phyloP scores from a whole-genome alignment of 2,113 vertebrate species.

The Petromus typicus region DNA sequence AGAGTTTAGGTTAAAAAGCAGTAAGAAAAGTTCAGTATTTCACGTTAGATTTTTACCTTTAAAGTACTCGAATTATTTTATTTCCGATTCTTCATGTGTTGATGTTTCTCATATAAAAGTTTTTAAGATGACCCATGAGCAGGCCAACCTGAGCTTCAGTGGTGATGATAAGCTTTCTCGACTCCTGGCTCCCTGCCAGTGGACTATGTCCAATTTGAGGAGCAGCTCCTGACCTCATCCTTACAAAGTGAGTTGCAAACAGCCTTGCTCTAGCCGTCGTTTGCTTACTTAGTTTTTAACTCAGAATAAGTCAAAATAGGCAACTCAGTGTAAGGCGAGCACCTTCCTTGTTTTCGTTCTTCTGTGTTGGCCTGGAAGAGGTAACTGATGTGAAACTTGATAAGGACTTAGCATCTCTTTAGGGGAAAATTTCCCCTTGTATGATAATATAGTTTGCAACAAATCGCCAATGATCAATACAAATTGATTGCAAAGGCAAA shows the following conservation, averaged over 20 bases:
- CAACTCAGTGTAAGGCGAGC: neutral
- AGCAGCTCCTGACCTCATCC: neutral
- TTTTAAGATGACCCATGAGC: neutral
- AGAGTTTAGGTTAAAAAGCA: neutral
- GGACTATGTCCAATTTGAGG: neutral
- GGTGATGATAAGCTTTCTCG: neutral
- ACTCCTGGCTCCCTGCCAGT: neutral
- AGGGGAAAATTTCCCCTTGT: neutral
- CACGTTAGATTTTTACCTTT: neutral
- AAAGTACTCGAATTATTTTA: neutral
- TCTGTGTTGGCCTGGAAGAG: slow-evolving; percentile 11
- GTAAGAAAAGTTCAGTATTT: slow-evolving; percentile 12
- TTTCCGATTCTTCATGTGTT: neutral
- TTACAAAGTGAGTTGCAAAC: neutral
- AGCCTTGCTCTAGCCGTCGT: neutral
- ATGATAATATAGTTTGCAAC: neutral
- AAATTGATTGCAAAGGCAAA: neutral
- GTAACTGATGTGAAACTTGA: neutral
- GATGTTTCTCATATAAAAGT: slow-evolving; percentile 14
- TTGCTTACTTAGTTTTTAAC: slow-evolving; percentile 4
- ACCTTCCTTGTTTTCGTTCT: neutral
- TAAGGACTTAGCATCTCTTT: neutral
- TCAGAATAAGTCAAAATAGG: slow-evolving; percentile 13
- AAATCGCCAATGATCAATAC: slow-evolving; percentile 1
- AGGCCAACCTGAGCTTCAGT: neutral